Evolutionary conservation across 2,113 vertebrate species (phyloP).

Genomic region (Parus major): DNA sequence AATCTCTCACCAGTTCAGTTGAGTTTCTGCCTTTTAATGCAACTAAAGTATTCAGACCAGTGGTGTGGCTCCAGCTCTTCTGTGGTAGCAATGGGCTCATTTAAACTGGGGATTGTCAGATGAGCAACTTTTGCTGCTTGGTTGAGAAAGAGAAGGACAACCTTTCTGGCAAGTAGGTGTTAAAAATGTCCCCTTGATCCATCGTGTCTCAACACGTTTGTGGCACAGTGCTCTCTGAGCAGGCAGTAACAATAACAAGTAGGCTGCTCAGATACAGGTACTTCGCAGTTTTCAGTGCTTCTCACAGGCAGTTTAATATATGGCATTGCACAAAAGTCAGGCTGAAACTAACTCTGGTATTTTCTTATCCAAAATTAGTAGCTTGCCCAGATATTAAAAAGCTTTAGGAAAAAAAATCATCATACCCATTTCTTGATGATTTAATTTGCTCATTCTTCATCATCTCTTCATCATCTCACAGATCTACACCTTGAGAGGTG

Average conservation of each 20-base stretch:
- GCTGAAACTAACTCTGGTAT: not conserved
- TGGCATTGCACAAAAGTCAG: not conserved
- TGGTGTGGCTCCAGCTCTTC: accelerated
- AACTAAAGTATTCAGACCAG: not conserved
- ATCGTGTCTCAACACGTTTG: not conserved
- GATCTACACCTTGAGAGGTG: not conserved
- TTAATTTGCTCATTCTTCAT: not conserved
- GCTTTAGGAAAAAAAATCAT: not conserved
- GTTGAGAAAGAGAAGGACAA: not conserved
- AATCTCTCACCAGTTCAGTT: not conserved
- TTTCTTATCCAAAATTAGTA: not conserved
- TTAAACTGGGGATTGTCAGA: not conserved
- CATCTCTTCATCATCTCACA: not conserved
- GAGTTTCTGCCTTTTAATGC: not conserved
- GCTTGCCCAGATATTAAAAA: not conserved
- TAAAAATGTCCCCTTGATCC: not conserved
- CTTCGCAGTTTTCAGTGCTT: not conserved
- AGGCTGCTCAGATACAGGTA: not conserved
- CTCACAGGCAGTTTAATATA: not conserved
- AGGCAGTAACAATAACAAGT: not conserved
- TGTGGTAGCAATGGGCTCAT: not conserved
- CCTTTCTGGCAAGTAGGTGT: not conserved
- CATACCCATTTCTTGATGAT: not conserved
- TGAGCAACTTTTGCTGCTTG: not conserved
- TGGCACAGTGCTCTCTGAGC: not conserved